Evolutionary conservation across 2,797 vertebrate genomes (phyloP), one percentile per base, ranked within the genome.

Genomic region (Adrianichthys oophorus): DNA sequence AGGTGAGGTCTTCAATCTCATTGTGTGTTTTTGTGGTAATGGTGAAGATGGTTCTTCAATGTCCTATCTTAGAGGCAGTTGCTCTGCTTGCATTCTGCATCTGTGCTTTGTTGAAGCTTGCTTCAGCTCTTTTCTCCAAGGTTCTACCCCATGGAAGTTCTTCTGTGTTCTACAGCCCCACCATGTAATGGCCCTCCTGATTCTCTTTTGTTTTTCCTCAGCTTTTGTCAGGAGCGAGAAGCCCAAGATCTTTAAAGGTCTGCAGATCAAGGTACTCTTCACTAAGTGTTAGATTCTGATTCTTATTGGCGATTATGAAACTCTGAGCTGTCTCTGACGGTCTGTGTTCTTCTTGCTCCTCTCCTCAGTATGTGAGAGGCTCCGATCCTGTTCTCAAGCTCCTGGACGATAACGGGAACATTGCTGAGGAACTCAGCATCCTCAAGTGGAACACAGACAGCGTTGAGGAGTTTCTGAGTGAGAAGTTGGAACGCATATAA

Each of bases 391-490:
- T 99, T 8, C 92, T 99, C 40, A 99, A 99, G 94, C 95, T 99
- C 79, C 88, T 99, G 94, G 97, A 99, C 6, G 95, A 98, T 78
- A 93, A 77, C 53, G 98, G 98, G 95, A 98, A 98, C 94, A 98
- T 99, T 45, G 95, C 95, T 72, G 97, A 99, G 80, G 98, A 99
- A 57, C 91, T 99, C 69, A 99, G 97, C 93, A 99, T 99, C 90
- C 94, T 97, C 87, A 99, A 98, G 80, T 99, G 98, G 97, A 99
- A 99, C 87, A 99, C 97, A 1, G 97, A 99, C 88, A 99, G 98
- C 0, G 98, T 99, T 45, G 98, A 99, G 86, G 98, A 99, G 89
- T 99, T 99, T 81, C 87, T 99, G 32, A 94, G 95, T 77, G 98
- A 99, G 87, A 99, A 98, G 77, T 84, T 99, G 71, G 94, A 98